Percentiles rank a stretch among this genome's conserved stretches.
These are phyloP conservation scores for Eulimnadia texana DNA, from an alignment of 1,140 invertebrate species.

Conservation along the genomic window DNA sequence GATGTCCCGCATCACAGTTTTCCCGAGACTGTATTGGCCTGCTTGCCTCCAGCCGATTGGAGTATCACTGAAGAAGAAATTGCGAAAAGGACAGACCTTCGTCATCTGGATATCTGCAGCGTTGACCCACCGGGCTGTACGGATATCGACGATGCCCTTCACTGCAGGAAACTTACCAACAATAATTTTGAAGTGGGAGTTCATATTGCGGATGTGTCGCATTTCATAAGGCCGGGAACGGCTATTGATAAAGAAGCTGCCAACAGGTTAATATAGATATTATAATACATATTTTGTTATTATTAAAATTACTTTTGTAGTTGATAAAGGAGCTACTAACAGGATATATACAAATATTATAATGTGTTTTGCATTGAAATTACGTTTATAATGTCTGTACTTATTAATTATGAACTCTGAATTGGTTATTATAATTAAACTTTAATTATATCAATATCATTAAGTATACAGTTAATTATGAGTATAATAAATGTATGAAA, in stretches of 20 bases:
- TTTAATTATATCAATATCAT: no score
- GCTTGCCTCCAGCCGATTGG: slow-evolving; percentile 83
- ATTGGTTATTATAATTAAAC: no score
- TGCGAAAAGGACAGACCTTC: slow-evolving; percentile 60
- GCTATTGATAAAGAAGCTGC: slow-evolving; percentile 79
- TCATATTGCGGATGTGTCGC: slow-evolving; percentile 88
- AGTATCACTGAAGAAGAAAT: slow-evolving; percentile 56
- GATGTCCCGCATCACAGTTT: slow-evolving; percentile 92
- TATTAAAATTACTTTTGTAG: no score
- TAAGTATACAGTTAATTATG: no score
- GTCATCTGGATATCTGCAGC: slow-evolving; percentile 77
- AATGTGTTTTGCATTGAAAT: background rate
- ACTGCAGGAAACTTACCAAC: slow-evolving; percentile 60
- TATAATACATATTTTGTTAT: no score
- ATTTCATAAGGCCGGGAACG: slow-evolving; percentile 78
- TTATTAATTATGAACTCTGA: no score
- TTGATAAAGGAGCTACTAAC: no score
- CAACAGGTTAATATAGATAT: slow-evolving; percentile 23
- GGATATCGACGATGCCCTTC: slow-evolving; percentile 97
- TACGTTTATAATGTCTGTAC: background rate
- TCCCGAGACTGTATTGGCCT: slow-evolving; percentile 82
- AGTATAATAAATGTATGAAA: no score
- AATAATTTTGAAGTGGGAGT: slow-evolving; percentile 75
- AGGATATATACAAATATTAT: no score
- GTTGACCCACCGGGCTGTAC: slow-evolving; percentile 98